These are phyloP conservation scores for Epizoanthus ramosus DNA, from an alignment of 92 coral and sea anemone species.

Conservation along the genomic window DNA sequence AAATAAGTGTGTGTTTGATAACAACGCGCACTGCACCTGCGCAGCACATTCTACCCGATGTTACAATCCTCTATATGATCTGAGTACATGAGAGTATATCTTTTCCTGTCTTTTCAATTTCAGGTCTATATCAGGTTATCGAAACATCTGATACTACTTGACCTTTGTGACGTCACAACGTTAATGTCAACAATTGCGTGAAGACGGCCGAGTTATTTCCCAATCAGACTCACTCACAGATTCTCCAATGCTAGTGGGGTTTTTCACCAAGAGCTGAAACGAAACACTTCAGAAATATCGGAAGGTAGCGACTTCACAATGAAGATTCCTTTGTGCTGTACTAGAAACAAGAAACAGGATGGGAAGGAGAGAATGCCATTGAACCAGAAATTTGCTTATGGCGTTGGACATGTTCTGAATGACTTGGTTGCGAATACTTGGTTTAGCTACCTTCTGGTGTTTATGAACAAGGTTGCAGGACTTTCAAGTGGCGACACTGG, in stretches of 20 bases:
- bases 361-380: conserved; percentile 55
- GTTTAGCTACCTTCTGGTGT: conserved; percentile 83
- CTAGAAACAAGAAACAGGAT: neutral
- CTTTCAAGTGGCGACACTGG: conserved; percentile 82
- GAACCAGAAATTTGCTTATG: conserved; percentile 70
- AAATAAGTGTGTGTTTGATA: too few species aligned
- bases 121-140: neutral
- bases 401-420: conserved; percentile 84
- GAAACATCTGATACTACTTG: neutral
- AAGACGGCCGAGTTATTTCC: neutral
- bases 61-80: too few species aligned
- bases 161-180: neutral
- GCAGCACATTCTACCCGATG: too few species aligned
- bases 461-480: conserved; percentile 82
- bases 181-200: neutral
- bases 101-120: neutral
- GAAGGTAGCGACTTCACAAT: neutral
- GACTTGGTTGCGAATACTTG: conserved; percentile 88
- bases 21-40: too few species aligned
- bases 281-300: too few species aligned
- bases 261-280: neutral
- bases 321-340: conserved; percentile 30
- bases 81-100: too few species aligned
- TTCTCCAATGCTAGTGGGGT: neutral
- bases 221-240: neutral